phyloP scores from a whole-genome alignment of 1,140 invertebrate species.

The Cyrtorhinus lividipennis region DNA sequence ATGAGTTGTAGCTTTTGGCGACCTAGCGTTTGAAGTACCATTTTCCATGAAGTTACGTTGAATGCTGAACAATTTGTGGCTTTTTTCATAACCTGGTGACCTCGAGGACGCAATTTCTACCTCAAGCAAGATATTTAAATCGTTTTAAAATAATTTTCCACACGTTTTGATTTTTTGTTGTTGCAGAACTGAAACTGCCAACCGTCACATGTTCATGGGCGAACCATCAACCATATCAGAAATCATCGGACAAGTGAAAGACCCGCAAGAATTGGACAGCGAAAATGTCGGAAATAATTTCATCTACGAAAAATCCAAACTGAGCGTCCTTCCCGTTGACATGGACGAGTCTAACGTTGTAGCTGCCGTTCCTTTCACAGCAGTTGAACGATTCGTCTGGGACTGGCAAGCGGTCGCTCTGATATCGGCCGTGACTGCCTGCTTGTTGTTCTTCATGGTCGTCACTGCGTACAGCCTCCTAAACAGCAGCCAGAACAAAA shows the following conservation, averaged over 20 bases:
- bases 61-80: no score
- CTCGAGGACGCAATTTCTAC: no score
- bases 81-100: no score
- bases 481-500: constrained; percentile 44
- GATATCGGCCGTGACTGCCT: constrained; percentile 41
- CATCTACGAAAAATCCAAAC: constrained; percentile 13
- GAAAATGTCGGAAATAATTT: constrained; percentile 9
- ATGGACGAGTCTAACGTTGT: constrained; percentile 9
- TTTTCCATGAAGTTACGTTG: no score
- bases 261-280: constrained; percentile 14
- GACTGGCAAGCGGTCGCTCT: constrained; percentile 47
- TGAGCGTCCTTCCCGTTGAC: constrained; percentile 1
- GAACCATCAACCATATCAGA: constrained; percentile 20
- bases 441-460: constrained; percentile 46
- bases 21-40: no score
- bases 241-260: constrained; percentile 17
- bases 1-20: no score
- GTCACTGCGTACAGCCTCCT: constrained; percentile 44
- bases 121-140: no score
- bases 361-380: constrained; percentile 20
- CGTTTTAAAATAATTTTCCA: no score
- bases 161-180: no score
- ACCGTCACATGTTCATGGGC: constrained; percentile 17
- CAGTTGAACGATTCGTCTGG: constrained; percentile 23
- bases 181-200: constrained; percentile 4